Percentiles rank a stretch among this genome's conserved stretches.
phyloP scores from a whole-genome alignment of 2,888 invertebrate species.

The Nemurella pictetii region DNA sequence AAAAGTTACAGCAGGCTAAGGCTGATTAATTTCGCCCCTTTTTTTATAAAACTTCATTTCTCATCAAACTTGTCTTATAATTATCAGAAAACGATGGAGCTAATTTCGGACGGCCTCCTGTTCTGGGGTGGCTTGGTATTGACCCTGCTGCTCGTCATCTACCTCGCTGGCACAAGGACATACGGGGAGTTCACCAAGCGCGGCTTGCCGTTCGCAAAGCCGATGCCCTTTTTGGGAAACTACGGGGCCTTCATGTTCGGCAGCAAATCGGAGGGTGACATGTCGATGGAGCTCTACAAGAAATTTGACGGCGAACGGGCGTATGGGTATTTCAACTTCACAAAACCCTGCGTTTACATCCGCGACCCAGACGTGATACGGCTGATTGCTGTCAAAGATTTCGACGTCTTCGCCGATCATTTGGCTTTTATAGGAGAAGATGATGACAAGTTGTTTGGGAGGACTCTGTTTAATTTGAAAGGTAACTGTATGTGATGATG shows the following conservation, averaged over 20 bases:
- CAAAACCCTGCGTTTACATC: not conserved
- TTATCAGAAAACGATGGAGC: no score
- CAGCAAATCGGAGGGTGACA: constrained; percentile 23
- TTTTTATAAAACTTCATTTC: no score
- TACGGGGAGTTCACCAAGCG: constrained; percentile 32
- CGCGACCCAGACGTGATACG: constrained; percentile 28
- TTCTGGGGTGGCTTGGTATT: not conserved
- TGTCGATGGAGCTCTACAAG: constrained; percentile 22
- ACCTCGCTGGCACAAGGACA: constrained; percentile 35
- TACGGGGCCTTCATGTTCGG: constrained; percentile 15
- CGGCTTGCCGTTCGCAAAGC: constrained; percentile 30
- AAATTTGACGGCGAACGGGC: constrained; percentile 21
- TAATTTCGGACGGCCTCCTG: not conserved
- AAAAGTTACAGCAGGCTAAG: no score
- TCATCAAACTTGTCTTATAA: no score
- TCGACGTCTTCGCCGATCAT: constrained; percentile 47
- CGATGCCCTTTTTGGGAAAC: constrained; percentile 36
- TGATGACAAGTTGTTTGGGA: constrained; percentile 46
- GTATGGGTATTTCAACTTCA: constrained; percentile 22
- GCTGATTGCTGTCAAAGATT: constrained; percentile 44
- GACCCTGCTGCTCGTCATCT: not conserved
- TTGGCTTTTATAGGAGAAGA: constrained; percentile 42
- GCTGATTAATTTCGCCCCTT: no score
- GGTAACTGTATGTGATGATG: no score
- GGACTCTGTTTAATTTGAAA: constrained; percentile 44